A percentile compares a stretch with the other conserved stretches of the same genome.
Conservation (phyloP, 2,113 vertebrate genomes). For the Salvator merianae region DNA sequence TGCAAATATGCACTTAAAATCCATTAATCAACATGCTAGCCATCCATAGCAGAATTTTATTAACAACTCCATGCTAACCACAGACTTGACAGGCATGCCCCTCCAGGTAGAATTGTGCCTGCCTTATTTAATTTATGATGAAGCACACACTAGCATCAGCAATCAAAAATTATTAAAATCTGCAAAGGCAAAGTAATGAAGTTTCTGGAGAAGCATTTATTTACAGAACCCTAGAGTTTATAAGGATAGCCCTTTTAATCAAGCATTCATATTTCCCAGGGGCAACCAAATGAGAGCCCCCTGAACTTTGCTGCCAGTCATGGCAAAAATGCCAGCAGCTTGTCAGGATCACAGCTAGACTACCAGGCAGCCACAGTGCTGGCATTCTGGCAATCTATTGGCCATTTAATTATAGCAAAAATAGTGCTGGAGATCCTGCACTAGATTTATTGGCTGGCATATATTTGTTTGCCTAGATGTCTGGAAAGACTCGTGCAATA, state of each 20-base stretch:
- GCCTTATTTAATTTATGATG: constrained; percentile 69
- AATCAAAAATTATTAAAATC: constrained; percentile 56
- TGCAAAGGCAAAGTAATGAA: constrained; percentile 43
- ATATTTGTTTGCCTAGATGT: too few relatives aligned
- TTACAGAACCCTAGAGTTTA: constrained; percentile 3
- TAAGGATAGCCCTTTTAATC: background rate
- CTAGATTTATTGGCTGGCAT: too few relatives aligned
- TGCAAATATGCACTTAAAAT: constrained; percentile 60
- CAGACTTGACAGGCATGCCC: constrained; percentile 61
- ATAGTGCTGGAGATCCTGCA: too few relatives aligned
- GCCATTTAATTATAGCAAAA: too few relatives aligned
- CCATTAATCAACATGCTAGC: constrained; percentile 66
- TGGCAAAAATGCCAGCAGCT: too few relatives aligned
- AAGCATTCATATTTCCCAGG: background rate
- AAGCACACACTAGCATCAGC: constrained; percentile 54
- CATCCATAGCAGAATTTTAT: constrained; percentile 60
- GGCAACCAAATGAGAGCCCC: too few relatives aligned
- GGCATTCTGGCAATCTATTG: too few relatives aligned
- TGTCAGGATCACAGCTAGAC: too few relatives aligned
- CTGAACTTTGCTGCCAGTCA: too few relatives aligned
- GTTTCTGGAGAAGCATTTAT: constrained; percentile 14
- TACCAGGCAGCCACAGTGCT: too few relatives aligned
- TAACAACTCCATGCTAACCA: constrained; percentile 59
- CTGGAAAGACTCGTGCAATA: too few relatives aligned
- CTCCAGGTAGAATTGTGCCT: constrained; percentile 69